A percentile compares a stretch with the other conserved stretches of the same genome.
Evolutionary conservation across 2,888 invertebrate genomes (phyloP).

Genomic region (Myathropa florea): DNA sequence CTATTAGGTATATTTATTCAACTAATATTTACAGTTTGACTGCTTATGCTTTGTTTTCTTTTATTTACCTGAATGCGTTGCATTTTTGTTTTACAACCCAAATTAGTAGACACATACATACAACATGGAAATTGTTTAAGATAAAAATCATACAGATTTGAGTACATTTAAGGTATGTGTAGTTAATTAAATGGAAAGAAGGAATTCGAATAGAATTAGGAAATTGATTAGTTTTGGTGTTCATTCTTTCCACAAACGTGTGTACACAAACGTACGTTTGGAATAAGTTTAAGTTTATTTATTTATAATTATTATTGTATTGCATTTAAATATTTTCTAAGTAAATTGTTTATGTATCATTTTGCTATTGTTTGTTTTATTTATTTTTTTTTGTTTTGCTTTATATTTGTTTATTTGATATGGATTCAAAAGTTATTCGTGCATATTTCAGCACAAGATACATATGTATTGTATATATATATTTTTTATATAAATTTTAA

Average conservation of each 20-base stretch:
- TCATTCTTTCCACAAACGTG: constrained; percentile 6
- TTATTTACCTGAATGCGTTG: constrained; percentile 58
- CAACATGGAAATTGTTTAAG: neutral
- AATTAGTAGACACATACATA: constrained; percentile 35
- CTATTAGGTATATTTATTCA: constrained; percentile 8
- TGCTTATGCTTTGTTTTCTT: constrained; percentile 6
- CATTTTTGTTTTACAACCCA: constrained; percentile 47
- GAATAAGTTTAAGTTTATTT: constrained; percentile 10
- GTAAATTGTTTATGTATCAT: constrained; percentile 19
- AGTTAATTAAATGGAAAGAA: constrained; percentile 25
- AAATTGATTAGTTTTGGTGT: neutral
- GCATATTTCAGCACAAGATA: constrained; percentile 56
- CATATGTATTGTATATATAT: constrained; percentile 35
- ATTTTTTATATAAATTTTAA: neutral
- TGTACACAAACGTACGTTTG: constrained; percentile 14
- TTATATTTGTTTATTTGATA: constrained; percentile 66
- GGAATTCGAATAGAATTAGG: constrained; percentile 6
- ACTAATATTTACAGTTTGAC: constrained; percentile 49
- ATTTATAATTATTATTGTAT: constrained; percentile 24
- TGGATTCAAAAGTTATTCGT: constrained; percentile 65
- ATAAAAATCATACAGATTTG: neutral
- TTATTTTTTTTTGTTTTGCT: constrained; percentile 9
- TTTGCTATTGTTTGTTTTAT: constrained; percentile 18
- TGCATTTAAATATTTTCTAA: constrained; percentile 31
- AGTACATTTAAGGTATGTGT: neutral